phyloP scores from a whole-genome alignment of 1,140 invertebrate genomes.

The Ooceraea biroi region DNA sequence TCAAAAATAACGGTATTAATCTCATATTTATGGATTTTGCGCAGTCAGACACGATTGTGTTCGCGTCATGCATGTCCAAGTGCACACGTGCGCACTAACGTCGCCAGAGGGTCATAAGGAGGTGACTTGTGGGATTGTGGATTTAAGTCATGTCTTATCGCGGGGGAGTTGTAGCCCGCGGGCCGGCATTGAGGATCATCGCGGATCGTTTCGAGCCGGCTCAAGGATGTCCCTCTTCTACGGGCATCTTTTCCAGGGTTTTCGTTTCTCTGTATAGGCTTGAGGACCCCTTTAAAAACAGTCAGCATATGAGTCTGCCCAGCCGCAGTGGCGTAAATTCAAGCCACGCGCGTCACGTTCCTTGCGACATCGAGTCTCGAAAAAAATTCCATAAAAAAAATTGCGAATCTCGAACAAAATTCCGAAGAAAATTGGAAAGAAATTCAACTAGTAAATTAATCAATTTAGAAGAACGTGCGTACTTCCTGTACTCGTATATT shows the following conservation, averaged over 20 bases:
- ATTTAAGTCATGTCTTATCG: conserved; percentile 79
- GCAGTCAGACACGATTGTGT: conserved; percentile 9
- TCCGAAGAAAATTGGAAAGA: too few relatives aligned
- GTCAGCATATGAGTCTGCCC: conserved; percentile 55
- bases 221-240: conserved; percentile 36
- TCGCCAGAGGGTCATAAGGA: conserved; percentile 61
- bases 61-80: conserved; percentile 40
- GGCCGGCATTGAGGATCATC: conserved; percentile 65
- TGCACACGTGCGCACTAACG: conserved; percentile 24
- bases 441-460: too few relatives aligned
- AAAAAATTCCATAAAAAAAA: too few relatives aligned
- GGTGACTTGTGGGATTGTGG: conserved; percentile 68
- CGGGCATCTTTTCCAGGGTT: conserved; percentile 9
- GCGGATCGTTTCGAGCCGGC: conserved; percentile 58
- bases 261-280: conserved; percentile 60
- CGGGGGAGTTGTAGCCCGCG: conserved; percentile 73
- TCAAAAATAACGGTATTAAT: conserved; percentile 15
- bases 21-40: background rate
- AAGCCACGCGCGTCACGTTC: background rate
- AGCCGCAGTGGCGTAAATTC: conserved; percentile 57
- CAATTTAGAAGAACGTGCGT: too few relatives aligned
- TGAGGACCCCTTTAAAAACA: conserved; percentile 69
- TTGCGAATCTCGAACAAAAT: background rate
- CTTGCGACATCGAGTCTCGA: too few relatives aligned
- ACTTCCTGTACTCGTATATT: too few relatives aligned